phyloP scores from a whole-genome alignment of 1,140 invertebrate species.

The Globodera ellingtonae region DNA sequence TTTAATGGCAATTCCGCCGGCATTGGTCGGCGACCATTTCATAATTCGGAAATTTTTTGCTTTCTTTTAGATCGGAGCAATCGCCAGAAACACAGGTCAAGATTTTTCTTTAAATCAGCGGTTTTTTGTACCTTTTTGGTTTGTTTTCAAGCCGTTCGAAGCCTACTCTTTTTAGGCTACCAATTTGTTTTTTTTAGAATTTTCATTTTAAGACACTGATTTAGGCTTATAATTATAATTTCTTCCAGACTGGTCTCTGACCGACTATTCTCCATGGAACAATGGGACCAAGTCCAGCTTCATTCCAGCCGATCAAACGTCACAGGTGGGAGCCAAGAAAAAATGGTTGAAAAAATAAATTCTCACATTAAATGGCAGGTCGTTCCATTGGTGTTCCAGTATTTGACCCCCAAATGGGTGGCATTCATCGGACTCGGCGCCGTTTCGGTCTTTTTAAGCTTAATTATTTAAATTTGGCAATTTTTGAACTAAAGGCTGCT shows the following conservation, averaged over 20 bases:
- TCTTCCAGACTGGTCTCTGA: slow-evolving; percentile 56
- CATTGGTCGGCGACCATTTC: slow-evolving; percentile 69
- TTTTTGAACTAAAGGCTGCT: slow-evolving; percentile 71
- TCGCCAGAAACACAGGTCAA: slow-evolving; percentile 88
- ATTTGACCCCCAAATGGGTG: slow-evolving; percentile 85
- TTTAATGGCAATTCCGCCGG: slow-evolving; percentile 86
- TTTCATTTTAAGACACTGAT: slow-evolving; percentile 10
- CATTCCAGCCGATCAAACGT: slow-evolving; percentile 54
- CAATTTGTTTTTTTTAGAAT: slow-evolving; percentile 23
- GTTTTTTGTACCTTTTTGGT: no score
- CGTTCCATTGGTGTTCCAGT: slow-evolving; percentile 91
- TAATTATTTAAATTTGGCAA: slow-evolving; percentile 60
- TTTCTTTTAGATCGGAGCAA: slow-evolving; percentile 78
- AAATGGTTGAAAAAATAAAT: slow-evolving; percentile 74
- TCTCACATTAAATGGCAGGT: slow-evolving; percentile 70
- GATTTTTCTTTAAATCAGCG: neutral
- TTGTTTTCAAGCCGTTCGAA: no score
- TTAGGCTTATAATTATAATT: slow-evolving; percentile 2
- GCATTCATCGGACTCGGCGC: slow-evolving; percentile 92
- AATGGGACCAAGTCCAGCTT: slow-evolving; percentile 60
- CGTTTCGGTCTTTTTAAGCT: slow-evolving; percentile 95
- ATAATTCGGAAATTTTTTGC: neutral
- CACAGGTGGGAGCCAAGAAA: slow-evolving; percentile 53
- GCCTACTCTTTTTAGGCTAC: no score
- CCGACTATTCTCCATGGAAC: slow-evolving; percentile 59